phyloP scores from a whole-genome alignment of 64 coral and sea anemone species.

The Porites lutea region DNA sequence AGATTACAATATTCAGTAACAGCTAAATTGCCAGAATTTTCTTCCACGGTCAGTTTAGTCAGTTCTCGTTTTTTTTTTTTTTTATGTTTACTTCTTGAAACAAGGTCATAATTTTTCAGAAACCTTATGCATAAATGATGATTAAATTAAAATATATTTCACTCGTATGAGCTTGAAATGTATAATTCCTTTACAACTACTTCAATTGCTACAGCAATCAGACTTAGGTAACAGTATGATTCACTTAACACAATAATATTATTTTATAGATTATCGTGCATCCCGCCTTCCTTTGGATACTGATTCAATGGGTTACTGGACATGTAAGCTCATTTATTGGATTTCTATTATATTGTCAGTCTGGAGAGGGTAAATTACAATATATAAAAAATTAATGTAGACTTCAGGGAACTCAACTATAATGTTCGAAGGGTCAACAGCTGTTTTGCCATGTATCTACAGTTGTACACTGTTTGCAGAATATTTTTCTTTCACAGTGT shows the following conservation, averaged over 20 bases:
- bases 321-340: constrained; percentile 24
- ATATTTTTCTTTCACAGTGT: constrained; percentile 10
- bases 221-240: constrained; percentile 6
- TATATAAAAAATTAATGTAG: not conserved
- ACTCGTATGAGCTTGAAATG: too few species aligned
- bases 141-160: too few species aligned
- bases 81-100: too few species aligned
- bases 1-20: too few species aligned
- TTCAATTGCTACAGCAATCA: constrained; percentile 24
- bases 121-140: not conserved
- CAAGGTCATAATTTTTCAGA: not conserved
- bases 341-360: constrained; percentile 17
- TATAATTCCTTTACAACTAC: not conserved
- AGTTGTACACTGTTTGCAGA: constrained; percentile 14
- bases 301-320: not conserved
- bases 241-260: constrained; percentile 15
- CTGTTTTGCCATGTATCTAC: constrained; percentile 20
- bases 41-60: too few species aligned
- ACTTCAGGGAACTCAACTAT: constrained; percentile 10
- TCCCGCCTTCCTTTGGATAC: too few species aligned
- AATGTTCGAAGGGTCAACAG: constrained; percentile 21
- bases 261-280: too few species aligned
- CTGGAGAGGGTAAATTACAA: constrained; percentile 16
- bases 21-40: too few species aligned
- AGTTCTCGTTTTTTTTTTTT: too few species aligned